phyloP scores from a whole-genome alignment of 2,888 invertebrate genomes.

The Lasioglossum pauxillum region DNA sequence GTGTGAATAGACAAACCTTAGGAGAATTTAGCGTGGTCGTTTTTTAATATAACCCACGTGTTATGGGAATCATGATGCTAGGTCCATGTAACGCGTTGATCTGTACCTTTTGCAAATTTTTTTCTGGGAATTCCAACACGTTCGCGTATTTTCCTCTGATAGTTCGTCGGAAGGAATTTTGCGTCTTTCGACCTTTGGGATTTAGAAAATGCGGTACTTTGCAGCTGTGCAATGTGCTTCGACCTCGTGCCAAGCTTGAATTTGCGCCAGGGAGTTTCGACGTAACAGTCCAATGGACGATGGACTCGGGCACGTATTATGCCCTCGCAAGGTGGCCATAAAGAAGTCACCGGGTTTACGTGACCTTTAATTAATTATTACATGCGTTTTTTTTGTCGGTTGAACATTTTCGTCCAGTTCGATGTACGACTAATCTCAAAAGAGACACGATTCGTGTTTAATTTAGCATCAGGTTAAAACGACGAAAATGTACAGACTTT shows the following conservation, averaged over 20 bases:
- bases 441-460: not conserved
- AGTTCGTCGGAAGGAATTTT: conserved; percentile 65
- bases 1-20: not conserved
- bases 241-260: conserved; percentile 52
- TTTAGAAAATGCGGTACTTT: conserved; percentile 74
- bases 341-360: not conserved
- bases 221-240: conserved; percentile 66
- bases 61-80: not conserved
- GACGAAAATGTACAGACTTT: no score
- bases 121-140: conserved; percentile 29
- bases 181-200: conserved; percentile 65
- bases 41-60: not conserved
- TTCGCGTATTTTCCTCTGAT: conserved; percentile 39
- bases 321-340: not conserved
- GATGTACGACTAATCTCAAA: no score
- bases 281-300: conserved; percentile 47
- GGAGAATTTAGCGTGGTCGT: not conserved
- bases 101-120: conserved; percentile 23
- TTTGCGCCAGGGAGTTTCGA: conserved; percentile 48
- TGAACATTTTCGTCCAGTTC: not conserved
- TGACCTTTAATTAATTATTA: not conserved
- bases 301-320: conserved; percentile 18
- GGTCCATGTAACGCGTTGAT: not conserved
- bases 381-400: not conserved
- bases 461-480: no score